Base-by-base conservation (phyloP, 2,888 invertebrate genomes). In the Eupsilia transversa region DNA sequence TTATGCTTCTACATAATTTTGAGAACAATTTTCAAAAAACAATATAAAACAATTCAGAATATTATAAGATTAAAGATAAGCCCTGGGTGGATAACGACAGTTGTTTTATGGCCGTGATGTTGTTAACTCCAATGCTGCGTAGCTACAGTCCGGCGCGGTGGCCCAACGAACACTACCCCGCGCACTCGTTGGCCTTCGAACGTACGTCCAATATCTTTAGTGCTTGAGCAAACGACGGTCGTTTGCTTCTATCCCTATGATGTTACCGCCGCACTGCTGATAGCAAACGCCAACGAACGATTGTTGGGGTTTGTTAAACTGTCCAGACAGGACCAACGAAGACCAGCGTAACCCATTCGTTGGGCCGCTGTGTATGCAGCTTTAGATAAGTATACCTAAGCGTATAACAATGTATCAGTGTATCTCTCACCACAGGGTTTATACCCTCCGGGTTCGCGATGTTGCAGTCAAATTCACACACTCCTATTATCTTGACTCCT, bases 401-500 rank as follows among this genome's bases (percentile, higher is more conserved):
- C 52, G n/a, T 52, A 12, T n/a, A 52, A 27, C 5, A n/a, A n/a
- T 60, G 23, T 27, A 41, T 35, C 17, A 35, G 3, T 72, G n/a
- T n/a, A n/a, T n/a, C n/a, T n/a, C 79, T 80, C 38, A 80, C 80
- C 86, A 56, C 27, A 3, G 92, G 84, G 87, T 98, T 97, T 85
- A 98, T 97, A 35, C 98, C 98, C 14, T 97, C 97, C 6, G 97
- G 95, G 91, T 97, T 98, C 89, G 92, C 95, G 80, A 98, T 96
- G 77, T 96, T 96, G 79, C 97, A 97, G 88, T 98, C 97, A 68
- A 92, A 94, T 93, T 98, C 98, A 74, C 97, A 94, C 20, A 98
- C 97, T 65, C 98, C 98, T 83, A 98, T 96, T 89, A 98, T 97
- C 90, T 97, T 98, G 69, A 98, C 98, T 30, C 98, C 98, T 61